These are phyloP conservation scores for Alouatta caraya DNA, from an alignment of 2,797 vertebrate genomes.

Conservation along the genomic window DNA sequence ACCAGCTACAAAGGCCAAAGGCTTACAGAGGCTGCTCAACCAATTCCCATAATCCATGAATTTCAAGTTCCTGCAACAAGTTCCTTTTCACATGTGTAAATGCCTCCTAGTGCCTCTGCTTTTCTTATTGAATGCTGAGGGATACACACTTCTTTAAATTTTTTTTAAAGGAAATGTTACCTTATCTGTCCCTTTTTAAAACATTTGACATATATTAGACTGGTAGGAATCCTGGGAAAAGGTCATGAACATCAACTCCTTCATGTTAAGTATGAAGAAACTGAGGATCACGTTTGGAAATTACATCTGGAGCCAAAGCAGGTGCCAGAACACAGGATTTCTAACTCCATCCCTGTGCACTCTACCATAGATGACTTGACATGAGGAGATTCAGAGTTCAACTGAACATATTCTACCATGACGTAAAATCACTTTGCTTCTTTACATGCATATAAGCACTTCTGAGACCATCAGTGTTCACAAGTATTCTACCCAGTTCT, in stretches of 20 bases:
- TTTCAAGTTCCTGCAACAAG: background rate
- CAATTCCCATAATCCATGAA: background rate
- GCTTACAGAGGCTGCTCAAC: background rate
- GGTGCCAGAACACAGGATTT: background rate
- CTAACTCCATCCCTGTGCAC: background rate
- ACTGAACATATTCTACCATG: background rate
- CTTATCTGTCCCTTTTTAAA: background rate
- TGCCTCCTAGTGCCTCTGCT: background rate
- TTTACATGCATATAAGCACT: background rate
- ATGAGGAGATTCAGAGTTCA: background rate
- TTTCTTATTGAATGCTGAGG: background rate
- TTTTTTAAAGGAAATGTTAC: background rate
- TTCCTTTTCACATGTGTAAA: background rate
- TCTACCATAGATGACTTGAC: background rate
- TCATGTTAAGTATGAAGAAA: background rate
- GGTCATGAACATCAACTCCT: background rate
- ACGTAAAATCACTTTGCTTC: background rate
- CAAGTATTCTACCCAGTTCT: background rate
- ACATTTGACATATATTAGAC: background rate
- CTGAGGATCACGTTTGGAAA: background rate
- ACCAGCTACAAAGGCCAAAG: background rate
- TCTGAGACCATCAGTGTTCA: background rate
- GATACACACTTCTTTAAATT: background rate
- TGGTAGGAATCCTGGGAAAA: background rate
- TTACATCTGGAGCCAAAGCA: background rate